A percentile compares a stretch with the other conserved stretches of the same genome.
Evolutionary conservation across 2,888 invertebrate genomes (phyloP).

Genomic region (Crocallis elinguaria): DNA sequence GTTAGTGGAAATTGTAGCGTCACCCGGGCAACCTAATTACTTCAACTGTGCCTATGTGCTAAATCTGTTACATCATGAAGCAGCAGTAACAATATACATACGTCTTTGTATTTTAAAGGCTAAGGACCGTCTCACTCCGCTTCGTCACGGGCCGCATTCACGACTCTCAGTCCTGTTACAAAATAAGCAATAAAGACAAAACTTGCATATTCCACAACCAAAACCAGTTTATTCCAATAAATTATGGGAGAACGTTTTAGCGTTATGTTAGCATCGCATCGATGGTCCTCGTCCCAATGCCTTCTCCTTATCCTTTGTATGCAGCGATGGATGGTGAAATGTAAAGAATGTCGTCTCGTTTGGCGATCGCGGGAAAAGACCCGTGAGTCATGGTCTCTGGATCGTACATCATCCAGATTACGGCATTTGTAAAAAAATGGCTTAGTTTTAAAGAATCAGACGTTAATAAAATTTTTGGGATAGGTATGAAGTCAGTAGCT

Average conservation of each 20-base stretch:
- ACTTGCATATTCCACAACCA: conserved; percentile 28
- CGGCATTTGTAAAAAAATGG: not conserved
- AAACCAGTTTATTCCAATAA: conserved; percentile 30
- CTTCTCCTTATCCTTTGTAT: not conserved
- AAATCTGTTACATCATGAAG: too few species aligned
- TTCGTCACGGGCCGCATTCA: not conserved
- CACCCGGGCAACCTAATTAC: too few species aligned
- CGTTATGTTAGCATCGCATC: conserved; percentile 7
- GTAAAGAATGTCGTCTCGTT: not conserved
- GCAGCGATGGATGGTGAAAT: conserved; percentile 1
- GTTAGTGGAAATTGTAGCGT: too few species aligned
- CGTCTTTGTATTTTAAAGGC: too few species aligned
- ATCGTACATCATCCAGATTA: conserved; percentile 12
- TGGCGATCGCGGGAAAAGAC: not conserved
- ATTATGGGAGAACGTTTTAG: not conserved
- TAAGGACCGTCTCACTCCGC: not conserved
- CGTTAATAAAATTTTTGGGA: too few species aligned
- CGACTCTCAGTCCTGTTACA: conserved; percentile 26
- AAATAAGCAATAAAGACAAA: conserved; percentile 36
- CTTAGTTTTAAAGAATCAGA: too few species aligned
- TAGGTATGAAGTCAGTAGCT: too few species aligned
- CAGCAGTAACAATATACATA: too few species aligned
- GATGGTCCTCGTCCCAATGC: not conserved
- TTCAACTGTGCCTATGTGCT: too few species aligned
- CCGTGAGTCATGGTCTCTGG: conserved; percentile 10